Base-by-base conservation (phyloP, 2,797 vertebrate species). In the Champsocephalus esox region DNA sequence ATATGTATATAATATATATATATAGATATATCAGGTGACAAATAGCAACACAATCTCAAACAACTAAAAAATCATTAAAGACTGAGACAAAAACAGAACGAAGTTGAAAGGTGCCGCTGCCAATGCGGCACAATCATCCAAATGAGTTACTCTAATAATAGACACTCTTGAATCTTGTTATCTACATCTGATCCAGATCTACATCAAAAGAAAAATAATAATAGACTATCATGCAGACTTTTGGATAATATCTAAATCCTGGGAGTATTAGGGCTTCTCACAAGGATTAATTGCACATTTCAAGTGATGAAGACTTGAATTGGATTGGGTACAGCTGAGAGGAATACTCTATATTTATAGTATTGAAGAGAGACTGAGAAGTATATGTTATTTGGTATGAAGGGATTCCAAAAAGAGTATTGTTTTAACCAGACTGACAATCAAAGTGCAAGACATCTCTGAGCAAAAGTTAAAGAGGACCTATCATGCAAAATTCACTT, bases 131-230 rank as follows among this genome's bases (percentile, higher is more conserved):
- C 56, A n/a, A 49, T 0, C 45, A 38, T 73, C 66, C 34, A 74
- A 66, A 75, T 56, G 6, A 78, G 41, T 66, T 46, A 1, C 43
- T 70, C 45, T 54, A 50, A 61, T 55, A 68, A 73, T 57, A 73
- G n/a, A 57, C 73, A 24, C 8, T 12, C 66, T 48, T 14, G 32
- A 66, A 73, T 51, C 66, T 49, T 58, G 16, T 54, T 54, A 82
- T 71, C 72, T 46, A 28, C 12, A 70, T 66, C 13, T 44, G 43
- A 65, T 66, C 45, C 24, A 56, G 17, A 73, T 49, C 32, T 19
- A 46, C 75, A 67, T 49, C 34, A 43, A 70, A 32, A 62, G 12
- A 28, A 65, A 65, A 2, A 9, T 38, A 59, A 70, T 38, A 21
- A 66, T 8, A 51, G 5, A 61, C 34, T 61, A 52, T 19, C 7